These are phyloP conservation scores for Sphaeramia orbicularis DNA, from an alignment of 2,797 vertebrate genomes.

Conservation along the genomic window DNA sequence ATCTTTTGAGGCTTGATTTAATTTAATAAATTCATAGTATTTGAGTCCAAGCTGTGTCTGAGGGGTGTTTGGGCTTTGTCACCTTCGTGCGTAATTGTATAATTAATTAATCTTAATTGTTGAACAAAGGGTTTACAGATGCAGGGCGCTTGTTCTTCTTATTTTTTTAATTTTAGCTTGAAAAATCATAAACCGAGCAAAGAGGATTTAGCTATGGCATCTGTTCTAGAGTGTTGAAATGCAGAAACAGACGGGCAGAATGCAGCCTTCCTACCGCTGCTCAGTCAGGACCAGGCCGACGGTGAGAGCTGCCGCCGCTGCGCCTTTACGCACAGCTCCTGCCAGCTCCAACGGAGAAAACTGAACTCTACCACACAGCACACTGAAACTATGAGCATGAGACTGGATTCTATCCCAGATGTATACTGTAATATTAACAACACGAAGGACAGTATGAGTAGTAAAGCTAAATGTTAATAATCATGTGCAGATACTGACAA, in stretches of 20 bases:
- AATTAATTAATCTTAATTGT: too few species aligned
- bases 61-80: neutral
- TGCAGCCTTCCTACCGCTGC: neutral
- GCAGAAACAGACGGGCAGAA: neutral
- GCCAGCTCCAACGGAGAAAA: neutral
- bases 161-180: neutral
- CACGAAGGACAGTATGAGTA: too few species aligned
- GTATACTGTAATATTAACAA: too few species aligned
- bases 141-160: too few species aligned
- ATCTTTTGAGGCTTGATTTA: too few species aligned
- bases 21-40: neutral
- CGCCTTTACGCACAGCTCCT: conserved; percentile 39
- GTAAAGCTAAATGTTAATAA: neutral
- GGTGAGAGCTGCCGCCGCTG: conserved; percentile 11
- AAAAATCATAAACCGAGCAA: neutral
- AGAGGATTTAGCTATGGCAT: too few species aligned
- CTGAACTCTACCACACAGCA: too few species aligned
- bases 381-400: too few species aligned
- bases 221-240: neutral
- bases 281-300: conserved; percentile 6
- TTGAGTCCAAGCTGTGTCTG: neutral
- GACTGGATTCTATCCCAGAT: neutral
- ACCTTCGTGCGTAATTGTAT: neutral
- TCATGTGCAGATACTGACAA: neutral
- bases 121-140: too few species aligned